A percentile compares a stretch with the other conserved stretches of the same genome.
Conservation (phyloP, 2,113 vertebrate genomes). For the Ageneiosus marmoratus region DNA sequence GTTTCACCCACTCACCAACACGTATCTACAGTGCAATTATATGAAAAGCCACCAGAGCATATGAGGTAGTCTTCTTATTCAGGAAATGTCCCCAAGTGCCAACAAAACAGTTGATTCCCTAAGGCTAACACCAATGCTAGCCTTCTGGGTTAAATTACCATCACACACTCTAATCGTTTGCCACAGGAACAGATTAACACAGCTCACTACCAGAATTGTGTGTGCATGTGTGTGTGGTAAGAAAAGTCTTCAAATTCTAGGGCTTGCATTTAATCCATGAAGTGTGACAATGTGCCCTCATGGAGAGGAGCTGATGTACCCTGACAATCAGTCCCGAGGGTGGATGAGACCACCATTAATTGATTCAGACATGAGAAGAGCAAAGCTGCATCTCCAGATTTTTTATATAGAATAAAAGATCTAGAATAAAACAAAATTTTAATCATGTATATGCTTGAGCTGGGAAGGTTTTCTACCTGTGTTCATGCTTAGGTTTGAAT, state of each 20-base stretch:
- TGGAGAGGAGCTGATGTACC: slow-evolving; percentile 33
- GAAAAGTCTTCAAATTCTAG: slow-evolving; percentile 24
- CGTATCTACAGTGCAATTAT: not conserved
- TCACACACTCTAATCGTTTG: slow-evolving; percentile 31
- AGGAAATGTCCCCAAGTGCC: not conserved
- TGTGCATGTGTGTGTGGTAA: not conserved
- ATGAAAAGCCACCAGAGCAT: not conserved
- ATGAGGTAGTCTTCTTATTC: not conserved
- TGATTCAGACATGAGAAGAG: slow-evolving; percentile 25
- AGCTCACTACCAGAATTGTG: not conserved
- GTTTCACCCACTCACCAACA: not conserved
- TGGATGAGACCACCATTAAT: slow-evolving; percentile 39
- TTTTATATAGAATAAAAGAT: not conserved
- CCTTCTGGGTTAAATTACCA: not conserved
- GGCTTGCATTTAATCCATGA: slow-evolving; percentile 42
- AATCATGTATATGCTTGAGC: too few relatives aligned
- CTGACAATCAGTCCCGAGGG: slow-evolving; percentile 41
- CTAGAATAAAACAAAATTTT: too few relatives aligned
- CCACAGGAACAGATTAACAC: slow-evolving; percentile 22
- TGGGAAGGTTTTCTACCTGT: too few relatives aligned
- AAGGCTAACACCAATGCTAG: slow-evolving; percentile 12
- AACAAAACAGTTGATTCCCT: slow-evolving; percentile 8
- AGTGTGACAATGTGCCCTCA: slow-evolving; percentile 31
- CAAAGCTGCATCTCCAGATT: not conserved
- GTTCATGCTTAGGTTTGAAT: too few relatives aligned